Conservation (phyloP, 1,140 invertebrate genomes). For the Drosophila tani region DNA sequence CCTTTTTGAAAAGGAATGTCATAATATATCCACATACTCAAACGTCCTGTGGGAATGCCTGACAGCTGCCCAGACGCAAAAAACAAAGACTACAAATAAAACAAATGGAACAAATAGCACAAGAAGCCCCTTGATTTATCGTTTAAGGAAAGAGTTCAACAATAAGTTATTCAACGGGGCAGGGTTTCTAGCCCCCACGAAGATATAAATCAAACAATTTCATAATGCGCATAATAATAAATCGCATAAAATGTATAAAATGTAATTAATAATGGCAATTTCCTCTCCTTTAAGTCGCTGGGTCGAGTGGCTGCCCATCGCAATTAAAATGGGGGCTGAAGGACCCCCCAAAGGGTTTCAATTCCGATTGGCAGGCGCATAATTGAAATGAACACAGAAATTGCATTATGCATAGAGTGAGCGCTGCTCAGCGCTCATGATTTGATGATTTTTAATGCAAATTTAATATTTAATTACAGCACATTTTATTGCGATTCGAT, state of each 20-base stretch:
- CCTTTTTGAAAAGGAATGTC: constrained; percentile 47
- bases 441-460: constrained; percentile 25
- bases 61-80: constrained; percentile 40
- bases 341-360: not conserved
- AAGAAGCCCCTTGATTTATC: constrained; percentile 43
- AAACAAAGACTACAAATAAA: constrained; percentile 28
- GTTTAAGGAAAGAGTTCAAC: constrained; percentile 50
- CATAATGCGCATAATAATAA: constrained; percentile 61
- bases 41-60: constrained; percentile 45
- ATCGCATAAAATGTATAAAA: constrained; percentile 57
- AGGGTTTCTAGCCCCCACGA: not conserved
- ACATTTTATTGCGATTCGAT: constrained; percentile 14
- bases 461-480: constrained; percentile 49
- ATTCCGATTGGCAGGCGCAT: constrained; percentile 34
- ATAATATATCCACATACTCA: constrained; percentile 41
- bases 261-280: constrained; percentile 74
- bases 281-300: constrained; percentile 31
- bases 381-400: constrained; percentile 49
- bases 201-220: constrained; percentile 65
- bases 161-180: constrained; percentile 42
- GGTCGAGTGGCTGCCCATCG: not conserved
- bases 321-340: constrained; percentile 1
- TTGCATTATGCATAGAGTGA: constrained; percentile 41
- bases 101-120: constrained; percentile 12
- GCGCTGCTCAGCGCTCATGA: not conserved